A percentile compares a stretch with the other conserved stretches of the same genome.
Conservation (phyloP, 2,113 vertebrate genomes). For the Psilopsiagon aymara region DNA sequence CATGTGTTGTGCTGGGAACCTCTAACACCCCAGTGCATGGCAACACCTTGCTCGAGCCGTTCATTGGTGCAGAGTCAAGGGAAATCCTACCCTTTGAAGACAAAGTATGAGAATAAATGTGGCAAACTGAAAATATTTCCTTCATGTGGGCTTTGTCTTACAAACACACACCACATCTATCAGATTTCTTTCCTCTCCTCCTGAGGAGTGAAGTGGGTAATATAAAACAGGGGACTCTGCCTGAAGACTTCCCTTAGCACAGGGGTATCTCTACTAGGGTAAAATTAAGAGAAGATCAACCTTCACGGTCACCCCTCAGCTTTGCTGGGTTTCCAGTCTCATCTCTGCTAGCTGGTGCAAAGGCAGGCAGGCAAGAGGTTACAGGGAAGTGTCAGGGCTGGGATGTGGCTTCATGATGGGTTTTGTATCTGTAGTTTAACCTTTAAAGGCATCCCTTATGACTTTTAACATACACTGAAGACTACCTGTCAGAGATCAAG, state of each 20-base stretch:
- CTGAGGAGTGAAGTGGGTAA: not conserved
- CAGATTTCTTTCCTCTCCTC: not conserved
- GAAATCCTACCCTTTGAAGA: not conserved
- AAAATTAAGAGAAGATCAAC: not conserved
- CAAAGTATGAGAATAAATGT: not conserved
- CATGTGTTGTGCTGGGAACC: not conserved
- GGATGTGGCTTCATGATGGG: not conserved
- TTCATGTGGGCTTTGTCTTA: not conserved
- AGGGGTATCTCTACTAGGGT: not conserved
- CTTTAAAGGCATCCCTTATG: not conserved
- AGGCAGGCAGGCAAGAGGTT: not conserved
- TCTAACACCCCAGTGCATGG: not conserved
- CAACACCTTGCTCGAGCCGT: not conserved
- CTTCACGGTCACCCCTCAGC: not conserved
- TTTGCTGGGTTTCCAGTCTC: not conserved
- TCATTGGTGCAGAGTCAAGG: not conserved
- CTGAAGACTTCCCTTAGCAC: not conserved
- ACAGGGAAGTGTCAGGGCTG: not conserved
- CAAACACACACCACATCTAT: fast-evolving
- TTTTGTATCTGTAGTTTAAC: not conserved
- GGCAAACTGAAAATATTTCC: not conserved
- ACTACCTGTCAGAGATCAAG: not conserved
- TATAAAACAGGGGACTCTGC: not conserved
- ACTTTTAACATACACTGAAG: not conserved
- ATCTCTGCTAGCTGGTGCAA: not conserved